phyloP scores from a whole-genome alignment of 64 coral and sea anemone genomes.

The Acropora yongei region DNA sequence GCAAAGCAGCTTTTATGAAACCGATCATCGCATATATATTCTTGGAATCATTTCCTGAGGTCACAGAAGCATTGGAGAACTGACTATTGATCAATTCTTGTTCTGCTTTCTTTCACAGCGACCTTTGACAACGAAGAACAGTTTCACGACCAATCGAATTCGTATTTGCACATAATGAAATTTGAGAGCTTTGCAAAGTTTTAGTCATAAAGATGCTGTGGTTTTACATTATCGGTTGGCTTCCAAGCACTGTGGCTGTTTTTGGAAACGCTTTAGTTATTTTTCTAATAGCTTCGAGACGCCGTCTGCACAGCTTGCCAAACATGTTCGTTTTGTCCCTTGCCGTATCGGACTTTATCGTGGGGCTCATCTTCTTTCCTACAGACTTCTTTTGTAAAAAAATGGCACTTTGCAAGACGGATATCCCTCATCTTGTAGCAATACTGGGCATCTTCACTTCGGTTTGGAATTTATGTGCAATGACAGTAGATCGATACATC shows the following conservation, averaged over 20 bases:
- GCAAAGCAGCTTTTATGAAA: too few relatives aligned
- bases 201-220: background rate
- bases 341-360: background rate
- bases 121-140: too few relatives aligned
- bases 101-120: too few relatives aligned
- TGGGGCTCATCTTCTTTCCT: background rate
- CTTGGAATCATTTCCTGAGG: too few relatives aligned
- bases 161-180: background rate
- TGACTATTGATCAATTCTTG: too few relatives aligned
- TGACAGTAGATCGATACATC: constrained; percentile 2
- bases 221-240: constrained; percentile 12
- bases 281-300: background rate
- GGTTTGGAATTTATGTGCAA: background rate
- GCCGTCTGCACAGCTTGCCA: background rate
- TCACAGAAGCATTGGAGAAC: too few relatives aligned
- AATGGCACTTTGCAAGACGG: background rate
- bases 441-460: background rate
- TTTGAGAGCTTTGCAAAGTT: background rate
- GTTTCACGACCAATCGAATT: too few relatives aligned
- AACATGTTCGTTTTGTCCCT: background rate
- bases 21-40: too few relatives aligned
- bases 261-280: background rate
- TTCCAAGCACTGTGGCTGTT: background rate
- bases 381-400: background rate
- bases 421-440: background rate